Base-by-base conservation (phyloP, 2,888 invertebrate genomes). In the Xestia rhomboidea region DNA sequence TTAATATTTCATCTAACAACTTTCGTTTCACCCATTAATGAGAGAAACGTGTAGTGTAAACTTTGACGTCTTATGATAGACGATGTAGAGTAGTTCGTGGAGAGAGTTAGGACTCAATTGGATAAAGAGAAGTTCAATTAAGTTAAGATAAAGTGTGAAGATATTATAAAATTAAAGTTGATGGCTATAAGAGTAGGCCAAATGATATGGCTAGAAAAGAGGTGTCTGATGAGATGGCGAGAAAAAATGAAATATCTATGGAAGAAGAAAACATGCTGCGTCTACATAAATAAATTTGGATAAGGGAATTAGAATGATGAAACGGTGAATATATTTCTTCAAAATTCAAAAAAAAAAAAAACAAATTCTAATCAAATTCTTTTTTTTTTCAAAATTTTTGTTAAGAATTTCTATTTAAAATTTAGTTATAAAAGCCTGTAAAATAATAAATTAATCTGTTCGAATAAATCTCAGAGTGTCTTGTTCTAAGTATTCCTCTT, bases 21-120 rank as follows among this genome's bases (percentile, higher is more conserved):
- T 44, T 63, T 62, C 44, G 51, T 41, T 54, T 46, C 13, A 60
- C 24, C 41, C 54, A 34, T 27, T 68, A 77, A 72, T 77, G 51
- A 46, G 60, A 77, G 57, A 75, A 80, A 46, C 46, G 21, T 72
- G 78, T 68, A 60, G 57, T 68, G 21, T 44, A 60, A 71, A 72
- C 64, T 77, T 81, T 60, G 64, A 77, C 68, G 57, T 30, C 38
- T 4, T 41, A 77, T 81, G 68, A 83, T 77, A 54, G 64, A 79
- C 30, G 66, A 62, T 54, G 24, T 79, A 34, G 15, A 30, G 21
- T 34, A 8, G 30, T 73, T 38, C 44, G 46, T 51, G 54, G 46
- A 73, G 51, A 13, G 13, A 54, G 57, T 24, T 30, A 44, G 60
- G 27, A 18, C 30, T 46, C 21, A 41, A 49, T 80, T 8, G 1